phyloP scores from a whole-genome alignment of 2,888 invertebrate genomes.

The Brachypalpus laphriformis region DNA sequence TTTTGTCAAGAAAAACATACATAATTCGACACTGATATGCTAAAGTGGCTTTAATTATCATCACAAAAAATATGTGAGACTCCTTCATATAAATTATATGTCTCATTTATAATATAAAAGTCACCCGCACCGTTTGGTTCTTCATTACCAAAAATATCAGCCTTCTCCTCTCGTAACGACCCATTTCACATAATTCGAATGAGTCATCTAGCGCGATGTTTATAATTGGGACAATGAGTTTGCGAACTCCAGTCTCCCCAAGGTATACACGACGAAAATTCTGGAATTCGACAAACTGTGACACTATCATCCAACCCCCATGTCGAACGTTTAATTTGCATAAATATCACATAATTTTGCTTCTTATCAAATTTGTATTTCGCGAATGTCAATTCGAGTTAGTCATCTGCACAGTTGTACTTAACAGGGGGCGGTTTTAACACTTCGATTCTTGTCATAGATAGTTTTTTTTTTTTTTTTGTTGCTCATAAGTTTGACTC shows the following conservation, averaged over 20 bases:
- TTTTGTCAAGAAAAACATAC: slow-evolving; percentile 1
- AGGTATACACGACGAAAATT: slow-evolving; percentile 18
- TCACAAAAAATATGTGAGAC: slow-evolving; percentile 23
- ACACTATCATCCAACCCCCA: neutral
- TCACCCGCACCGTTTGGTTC: slow-evolving; percentile 37
- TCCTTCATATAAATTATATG: slow-evolving; percentile 38
- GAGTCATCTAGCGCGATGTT: slow-evolving; percentile 31
- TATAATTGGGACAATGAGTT: slow-evolving; percentile 23
- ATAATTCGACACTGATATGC: slow-evolving; percentile 57
- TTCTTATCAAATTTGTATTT: slow-evolving; percentile 35
- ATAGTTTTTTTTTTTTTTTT: neutral
- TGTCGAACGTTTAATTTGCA: slow-evolving; percentile 36
- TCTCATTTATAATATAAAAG: slow-evolving; percentile 36
- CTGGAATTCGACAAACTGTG: neutral
- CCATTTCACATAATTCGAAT: slow-evolving; percentile 24
- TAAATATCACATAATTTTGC: slow-evolving; percentile 47
- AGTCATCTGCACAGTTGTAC: slow-evolving; percentile 29
- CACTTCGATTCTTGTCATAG: slow-evolving; percentile 41
- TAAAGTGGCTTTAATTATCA: slow-evolving; percentile 60
- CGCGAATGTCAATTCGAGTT: slow-evolving; percentile 44
- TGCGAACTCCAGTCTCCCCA: slow-evolving; percentile 26
- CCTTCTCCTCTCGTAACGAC: neutral
- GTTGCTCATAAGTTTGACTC: slow-evolving; percentile 1
- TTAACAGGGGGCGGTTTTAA: slow-evolving; percentile 47
- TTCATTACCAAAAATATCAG: slow-evolving; percentile 54